A percentile compares a stretch with the other conserved stretches of the same genome.
phyloP scores from a whole-genome alignment of 2,797 vertebrate genomes.

The Chiloscyllium punctatum region DNA sequence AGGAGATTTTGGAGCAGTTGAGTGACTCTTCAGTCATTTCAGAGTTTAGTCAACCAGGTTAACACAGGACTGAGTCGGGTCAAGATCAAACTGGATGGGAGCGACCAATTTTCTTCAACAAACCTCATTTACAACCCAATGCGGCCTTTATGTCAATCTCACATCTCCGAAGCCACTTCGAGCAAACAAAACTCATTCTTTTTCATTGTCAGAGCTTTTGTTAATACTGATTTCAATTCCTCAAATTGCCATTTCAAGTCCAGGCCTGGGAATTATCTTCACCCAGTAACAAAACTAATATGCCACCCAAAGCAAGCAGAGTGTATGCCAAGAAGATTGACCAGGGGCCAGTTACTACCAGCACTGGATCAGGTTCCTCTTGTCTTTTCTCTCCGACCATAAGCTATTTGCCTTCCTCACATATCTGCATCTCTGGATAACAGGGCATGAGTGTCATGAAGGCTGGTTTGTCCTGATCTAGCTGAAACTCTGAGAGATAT shows the following conservation, averaged over 20 bases:
- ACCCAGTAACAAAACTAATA: not conserved
- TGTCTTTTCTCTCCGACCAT: too few species aligned
- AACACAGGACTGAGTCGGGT: too few species aligned
- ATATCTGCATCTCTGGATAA: not conserved
- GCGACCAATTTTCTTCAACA: not conserved
- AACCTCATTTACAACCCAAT: not conserved
- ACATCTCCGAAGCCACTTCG: not conserved
- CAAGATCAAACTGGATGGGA: not conserved
- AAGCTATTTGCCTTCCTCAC: not conserved
- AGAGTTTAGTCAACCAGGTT: not conserved
- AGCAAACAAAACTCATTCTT: not conserved
- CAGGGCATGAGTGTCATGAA: not conserved
- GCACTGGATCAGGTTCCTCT: not conserved
- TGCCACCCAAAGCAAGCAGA: not conserved
- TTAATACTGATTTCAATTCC: not conserved
- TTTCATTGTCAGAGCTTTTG: not conserved
- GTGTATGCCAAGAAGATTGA: not conserved
- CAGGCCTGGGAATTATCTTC: not conserved
- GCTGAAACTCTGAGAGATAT: too few species aligned
- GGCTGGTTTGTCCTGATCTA: not conserved
- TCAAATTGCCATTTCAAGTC: not conserved
- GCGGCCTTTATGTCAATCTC: too few species aligned
- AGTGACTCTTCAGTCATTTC: too few species aligned
- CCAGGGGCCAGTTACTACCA: not conserved
- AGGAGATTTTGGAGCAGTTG: not conserved